Percentiles rank a stretch among this genome's conserved stretches.
Conservation (phyloP, 2,797 vertebrate genomes). For the Apogon hyalosoma region DNA sequence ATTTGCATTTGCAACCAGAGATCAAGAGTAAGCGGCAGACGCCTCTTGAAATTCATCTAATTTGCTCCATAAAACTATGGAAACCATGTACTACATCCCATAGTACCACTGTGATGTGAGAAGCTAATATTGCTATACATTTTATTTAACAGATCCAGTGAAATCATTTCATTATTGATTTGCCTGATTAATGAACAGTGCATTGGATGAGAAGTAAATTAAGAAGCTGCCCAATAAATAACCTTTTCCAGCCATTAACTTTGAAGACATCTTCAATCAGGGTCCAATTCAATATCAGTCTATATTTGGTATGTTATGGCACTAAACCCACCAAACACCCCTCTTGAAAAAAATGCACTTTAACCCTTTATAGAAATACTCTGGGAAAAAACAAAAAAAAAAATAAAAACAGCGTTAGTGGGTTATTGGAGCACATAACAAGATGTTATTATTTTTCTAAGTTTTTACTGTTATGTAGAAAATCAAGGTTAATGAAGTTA, state of each 20-base stretch:
- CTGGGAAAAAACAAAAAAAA: too few species aligned
- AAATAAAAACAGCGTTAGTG: too few species aligned
- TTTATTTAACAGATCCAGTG: slow-evolving; percentile 68
- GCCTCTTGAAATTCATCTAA: slow-evolving; percentile 64
- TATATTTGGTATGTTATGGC: too few species aligned
- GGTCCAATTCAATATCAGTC: slow-evolving; percentile 45
- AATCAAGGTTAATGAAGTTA: too few species aligned
- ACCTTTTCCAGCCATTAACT: slow-evolving; percentile 78
- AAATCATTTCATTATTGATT: slow-evolving; percentile 80
- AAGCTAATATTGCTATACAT: slow-evolving; percentile 41
- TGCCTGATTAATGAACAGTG: slow-evolving; percentile 67
- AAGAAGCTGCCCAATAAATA: slow-evolving; percentile 77
- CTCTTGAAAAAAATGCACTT: too few species aligned
- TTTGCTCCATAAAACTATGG: slow-evolving; percentile 56
- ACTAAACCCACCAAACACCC: too few species aligned
- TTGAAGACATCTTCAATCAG: slow-evolving; percentile 80
- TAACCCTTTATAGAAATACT: too few species aligned
- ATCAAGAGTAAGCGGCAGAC: slow-evolving; percentile 61
- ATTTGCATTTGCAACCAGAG: slow-evolving; percentile 73
- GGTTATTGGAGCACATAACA: too few species aligned
- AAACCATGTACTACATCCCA: slow-evolving; percentile 38
- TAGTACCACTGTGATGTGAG: slow-evolving; percentile 43
- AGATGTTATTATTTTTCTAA: too few species aligned
- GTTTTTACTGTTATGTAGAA: too few species aligned
- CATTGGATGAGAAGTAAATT: slow-evolving; percentile 76